phyloP scores from a whole-genome alignment of 2,888 invertebrate species.

The Mesochorus sp. region DNA sequence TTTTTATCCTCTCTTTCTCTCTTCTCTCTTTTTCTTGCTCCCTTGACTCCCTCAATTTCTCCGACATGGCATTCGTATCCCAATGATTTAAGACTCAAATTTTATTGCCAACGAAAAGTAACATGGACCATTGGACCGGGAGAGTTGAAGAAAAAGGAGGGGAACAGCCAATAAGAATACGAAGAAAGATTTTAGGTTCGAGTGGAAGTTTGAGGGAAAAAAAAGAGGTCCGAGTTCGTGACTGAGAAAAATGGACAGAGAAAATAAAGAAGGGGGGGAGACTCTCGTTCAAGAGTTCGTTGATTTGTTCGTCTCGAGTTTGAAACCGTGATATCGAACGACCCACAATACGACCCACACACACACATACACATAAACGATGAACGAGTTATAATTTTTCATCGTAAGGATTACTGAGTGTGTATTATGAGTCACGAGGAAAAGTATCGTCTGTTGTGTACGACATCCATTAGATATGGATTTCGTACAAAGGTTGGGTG shows the following conservation, averaged over 20 bases:
- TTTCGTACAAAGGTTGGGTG: too few relatives aligned
- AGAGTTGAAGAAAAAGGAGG: not conserved
- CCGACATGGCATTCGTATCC: not conserved
- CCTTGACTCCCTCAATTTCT: constrained; percentile 18
- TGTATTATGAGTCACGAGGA: too few relatives aligned
- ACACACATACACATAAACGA: constrained; percentile 36
- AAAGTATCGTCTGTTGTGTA: too few relatives aligned
- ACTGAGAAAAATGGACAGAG: constrained; percentile 52
- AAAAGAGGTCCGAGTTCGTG: constrained; percentile 1
- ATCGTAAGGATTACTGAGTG: too few relatives aligned
- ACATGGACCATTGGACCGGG: constrained; percentile 34
- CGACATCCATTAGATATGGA: too few relatives aligned
- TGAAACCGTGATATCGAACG: constrained; percentile 58
- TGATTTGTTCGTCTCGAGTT: constrained; percentile 5
- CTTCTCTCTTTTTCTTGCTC: constrained; percentile 9
- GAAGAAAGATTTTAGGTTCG: constrained; percentile 26
- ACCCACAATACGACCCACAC: constrained; percentile 71
- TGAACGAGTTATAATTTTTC: too few relatives aligned
- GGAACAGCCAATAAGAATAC: constrained; percentile 31
- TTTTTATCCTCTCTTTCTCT: not conserved
- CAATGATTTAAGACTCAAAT: constrained; percentile 43
- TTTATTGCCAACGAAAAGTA: constrained; percentile 46
- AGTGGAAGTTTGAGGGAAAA: not conserved
- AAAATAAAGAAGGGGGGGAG: constrained; percentile 23
- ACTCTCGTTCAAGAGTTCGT: constrained; percentile 47